Conservation (phyloP, 2,113 vertebrate species). For the Todiramphus chloris region DNA sequence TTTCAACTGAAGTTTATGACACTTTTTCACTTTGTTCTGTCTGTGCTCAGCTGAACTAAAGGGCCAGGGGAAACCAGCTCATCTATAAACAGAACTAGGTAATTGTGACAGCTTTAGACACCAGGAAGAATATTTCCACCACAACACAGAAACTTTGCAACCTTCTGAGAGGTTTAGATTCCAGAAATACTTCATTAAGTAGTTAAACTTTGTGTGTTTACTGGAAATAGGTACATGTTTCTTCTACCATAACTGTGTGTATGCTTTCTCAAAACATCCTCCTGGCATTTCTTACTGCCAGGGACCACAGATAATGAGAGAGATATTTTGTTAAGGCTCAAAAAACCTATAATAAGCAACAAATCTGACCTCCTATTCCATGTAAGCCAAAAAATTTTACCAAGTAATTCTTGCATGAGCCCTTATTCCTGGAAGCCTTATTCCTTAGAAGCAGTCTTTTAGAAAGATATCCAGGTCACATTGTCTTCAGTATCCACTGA, state of each 20-base stretch:
- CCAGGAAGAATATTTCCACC: background rate
- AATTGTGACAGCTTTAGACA: background rate
- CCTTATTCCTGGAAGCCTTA: background rate
- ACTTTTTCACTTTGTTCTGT: background rate
- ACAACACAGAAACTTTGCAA: background rate
- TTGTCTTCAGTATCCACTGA: background rate
- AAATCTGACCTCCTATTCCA: background rate
- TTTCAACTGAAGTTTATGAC: background rate
- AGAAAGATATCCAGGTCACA: background rate
- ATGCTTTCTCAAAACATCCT: background rate
- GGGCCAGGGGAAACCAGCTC: background rate
- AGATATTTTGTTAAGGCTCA: background rate
- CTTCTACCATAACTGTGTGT: background rate
- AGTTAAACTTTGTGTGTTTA: background rate
- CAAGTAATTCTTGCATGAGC: background rate
- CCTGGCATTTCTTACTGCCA: background rate
- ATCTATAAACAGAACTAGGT: background rate
- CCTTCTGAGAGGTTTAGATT: background rate
- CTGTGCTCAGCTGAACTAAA: background rate
- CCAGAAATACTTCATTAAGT: background rate
- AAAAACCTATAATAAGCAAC: background rate
- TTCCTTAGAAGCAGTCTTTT: background rate
- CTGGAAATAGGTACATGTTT: background rate
- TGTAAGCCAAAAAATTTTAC: background rate
- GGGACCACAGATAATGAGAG: background rate